These are phyloP conservation scores for Eulemur rubriventer DNA, from an alignment of 2,797 vertebrate genomes.

Conservation along the genomic window DNA sequence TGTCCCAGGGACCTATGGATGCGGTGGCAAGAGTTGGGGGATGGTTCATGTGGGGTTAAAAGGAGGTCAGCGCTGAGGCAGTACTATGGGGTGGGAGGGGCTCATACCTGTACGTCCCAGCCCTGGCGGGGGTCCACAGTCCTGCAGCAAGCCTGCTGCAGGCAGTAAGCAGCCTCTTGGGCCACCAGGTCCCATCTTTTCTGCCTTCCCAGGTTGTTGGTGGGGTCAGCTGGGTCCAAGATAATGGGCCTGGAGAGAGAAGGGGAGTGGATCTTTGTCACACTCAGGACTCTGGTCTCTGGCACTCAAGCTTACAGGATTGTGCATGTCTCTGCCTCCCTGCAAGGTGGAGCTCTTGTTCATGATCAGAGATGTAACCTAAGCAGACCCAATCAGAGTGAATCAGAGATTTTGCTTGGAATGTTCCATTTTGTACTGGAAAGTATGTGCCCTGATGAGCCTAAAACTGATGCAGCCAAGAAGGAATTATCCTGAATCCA, in stretches of 20 bases:
- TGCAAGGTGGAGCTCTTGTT: neutral
- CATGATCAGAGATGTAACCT: neutral
- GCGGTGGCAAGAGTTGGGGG: neutral
- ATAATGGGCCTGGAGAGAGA: slow-evolving; percentile 81
- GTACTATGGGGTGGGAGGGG: neutral
- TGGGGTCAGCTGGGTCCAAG: slow-evolving; percentile 84
- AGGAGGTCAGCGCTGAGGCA: neutral
- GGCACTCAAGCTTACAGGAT: neutral
- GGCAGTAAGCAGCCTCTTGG: neutral
- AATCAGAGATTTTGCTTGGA: neutral
- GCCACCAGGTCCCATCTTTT: slow-evolving; percentile 78
- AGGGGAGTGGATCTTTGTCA: neutral
- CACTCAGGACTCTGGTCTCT: neutral
- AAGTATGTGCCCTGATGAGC: neutral
- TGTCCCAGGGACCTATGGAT: neutral
- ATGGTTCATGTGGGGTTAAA: neutral
- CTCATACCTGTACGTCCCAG: slow-evolving; percentile 34
- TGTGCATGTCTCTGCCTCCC: neutral
- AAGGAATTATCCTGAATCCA: neutral
- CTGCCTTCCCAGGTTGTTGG: slow-evolving; percentile 78
- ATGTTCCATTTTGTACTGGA: neutral
- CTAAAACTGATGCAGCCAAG: neutral
- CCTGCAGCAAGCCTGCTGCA: neutral
- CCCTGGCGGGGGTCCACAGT: neutral
- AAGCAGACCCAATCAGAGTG: neutral